phyloP scores from a whole-genome alignment of 2,113 vertebrate genomes.

The Albula goreensis region DNA sequence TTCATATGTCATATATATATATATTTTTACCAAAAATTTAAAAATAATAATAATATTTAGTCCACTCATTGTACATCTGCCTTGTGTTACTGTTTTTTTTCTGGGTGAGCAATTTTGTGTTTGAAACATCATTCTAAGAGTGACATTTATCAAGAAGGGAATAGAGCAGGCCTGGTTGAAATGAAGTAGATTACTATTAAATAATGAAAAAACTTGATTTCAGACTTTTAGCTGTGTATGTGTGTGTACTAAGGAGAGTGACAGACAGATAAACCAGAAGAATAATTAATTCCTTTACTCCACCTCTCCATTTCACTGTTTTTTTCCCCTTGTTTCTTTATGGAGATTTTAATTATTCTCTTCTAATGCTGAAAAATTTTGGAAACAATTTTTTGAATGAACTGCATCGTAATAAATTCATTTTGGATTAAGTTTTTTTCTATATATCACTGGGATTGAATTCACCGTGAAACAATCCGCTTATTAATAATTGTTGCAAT shows the following conservation, averaged over 20 bases:
- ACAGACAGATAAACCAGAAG: slow-evolving; percentile 62
- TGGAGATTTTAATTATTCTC: slow-evolving; percentile 41
- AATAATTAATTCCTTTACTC: slow-evolving; percentile 35
- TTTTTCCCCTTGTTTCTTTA: slow-evolving; percentile 35
- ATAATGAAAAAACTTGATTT: slow-evolving; percentile 30
- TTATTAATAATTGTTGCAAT: slow-evolving; percentile 34
- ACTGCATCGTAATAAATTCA: slow-evolving; percentile 22
- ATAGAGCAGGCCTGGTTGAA: not conserved
- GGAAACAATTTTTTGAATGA: slow-evolving; percentile 11
- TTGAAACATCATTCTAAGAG: not conserved
- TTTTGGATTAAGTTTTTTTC: slow-evolving; percentile 21
- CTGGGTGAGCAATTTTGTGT: not conserved
- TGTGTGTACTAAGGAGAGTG: slow-evolving; percentile 34
- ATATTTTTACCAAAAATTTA: not conserved
- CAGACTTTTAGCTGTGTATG: slow-evolving; percentile 26
- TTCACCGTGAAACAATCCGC: slow-evolving; percentile 19
- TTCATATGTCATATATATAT: not conserved
- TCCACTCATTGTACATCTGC: not conserved
- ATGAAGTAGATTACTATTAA: not conserved
- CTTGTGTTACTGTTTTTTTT: slow-evolving; percentile 1
- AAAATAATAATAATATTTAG: not conserved
- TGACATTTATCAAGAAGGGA: slow-evolving; percentile 2
- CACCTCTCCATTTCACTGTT: slow-evolving; percentile 43
- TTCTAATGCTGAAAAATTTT: slow-evolving; percentile 22
- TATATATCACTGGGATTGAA: slow-evolving; percentile 13